Percentiles rank a stretch among this genome's conserved stretches.
These are phyloP conservation scores for Diabrotica undecimpunctata DNA, from an alignment of 1,140 invertebrate genomes.

Conservation along the genomic window DNA sequence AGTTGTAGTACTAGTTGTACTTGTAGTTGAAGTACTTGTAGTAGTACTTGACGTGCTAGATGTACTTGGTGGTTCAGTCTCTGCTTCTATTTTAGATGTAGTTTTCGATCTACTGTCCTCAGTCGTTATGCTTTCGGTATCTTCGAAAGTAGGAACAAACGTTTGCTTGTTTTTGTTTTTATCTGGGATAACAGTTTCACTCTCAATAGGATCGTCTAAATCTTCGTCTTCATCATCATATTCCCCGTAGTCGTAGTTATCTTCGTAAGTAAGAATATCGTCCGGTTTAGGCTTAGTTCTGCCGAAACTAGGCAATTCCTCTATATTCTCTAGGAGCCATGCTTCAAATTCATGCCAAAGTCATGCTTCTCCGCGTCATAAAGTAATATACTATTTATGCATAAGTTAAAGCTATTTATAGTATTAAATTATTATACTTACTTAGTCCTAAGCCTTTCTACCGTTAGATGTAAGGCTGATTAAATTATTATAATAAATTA, in stretches of 20 bases:
- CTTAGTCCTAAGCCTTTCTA: too few relatives aligned
- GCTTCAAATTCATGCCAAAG: too few relatives aligned
- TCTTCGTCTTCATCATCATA: conserved; percentile 39
- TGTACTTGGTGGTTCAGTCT: conserved; percentile 22
- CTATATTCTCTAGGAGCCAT: too few relatives aligned
- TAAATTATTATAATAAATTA: too few relatives aligned
- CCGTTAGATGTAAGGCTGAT: too few relatives aligned
- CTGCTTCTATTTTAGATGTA: conserved; percentile 18
- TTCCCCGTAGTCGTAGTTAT: conserved; percentile 34
- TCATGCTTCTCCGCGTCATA: too few relatives aligned
- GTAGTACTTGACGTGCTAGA: conserved; percentile 31
- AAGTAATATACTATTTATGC: too few relatives aligned
- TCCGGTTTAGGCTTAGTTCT: conserved; percentile 24
- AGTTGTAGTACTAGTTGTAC: neutral
- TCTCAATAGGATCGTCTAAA: conserved; percentile 38
- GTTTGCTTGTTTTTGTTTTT: conserved; percentile 5
- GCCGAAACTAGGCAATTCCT: conserved; percentile 34
- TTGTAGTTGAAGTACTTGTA: conserved; percentile 21
- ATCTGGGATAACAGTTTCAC: conserved; percentile 40
- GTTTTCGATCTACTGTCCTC: conserved; percentile 18
- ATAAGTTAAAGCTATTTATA: too few relatives aligned
- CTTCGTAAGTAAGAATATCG: conserved; percentile 30
- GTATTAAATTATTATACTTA: too few relatives aligned
- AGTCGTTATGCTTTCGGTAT: conserved; percentile 13
- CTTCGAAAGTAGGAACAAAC: conserved; percentile 9